phyloP scores from a whole-genome alignment of 2,113 vertebrate genomes.

The Grallaria varia region DNA sequence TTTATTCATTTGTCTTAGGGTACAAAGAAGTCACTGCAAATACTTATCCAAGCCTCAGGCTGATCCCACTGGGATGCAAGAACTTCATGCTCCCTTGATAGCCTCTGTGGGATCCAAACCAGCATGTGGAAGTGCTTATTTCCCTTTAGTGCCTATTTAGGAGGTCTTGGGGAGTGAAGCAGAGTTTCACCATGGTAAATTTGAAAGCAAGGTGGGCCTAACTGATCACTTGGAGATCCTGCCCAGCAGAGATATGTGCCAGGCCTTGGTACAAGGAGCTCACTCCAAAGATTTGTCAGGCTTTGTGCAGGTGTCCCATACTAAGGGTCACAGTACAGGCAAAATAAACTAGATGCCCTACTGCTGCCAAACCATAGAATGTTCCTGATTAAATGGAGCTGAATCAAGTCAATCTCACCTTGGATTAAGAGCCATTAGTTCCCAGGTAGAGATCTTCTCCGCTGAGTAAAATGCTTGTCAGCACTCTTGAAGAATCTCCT shows the following conservation, averaged over 20 bases:
- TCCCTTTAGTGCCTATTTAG: neutral
- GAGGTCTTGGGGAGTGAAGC: neutral
- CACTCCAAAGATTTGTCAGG: neutral
- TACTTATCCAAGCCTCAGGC: neutral
- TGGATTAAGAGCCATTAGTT: neutral
- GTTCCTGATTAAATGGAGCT: neutral
- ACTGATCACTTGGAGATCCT: neutral
- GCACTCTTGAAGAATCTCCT: neutral
- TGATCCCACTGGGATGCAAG: neutral
- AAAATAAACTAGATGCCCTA: neutral
- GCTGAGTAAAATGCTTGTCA: neutral
- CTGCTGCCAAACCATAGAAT: neutral
- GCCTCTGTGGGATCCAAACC: neutral
- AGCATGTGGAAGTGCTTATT: neutral
- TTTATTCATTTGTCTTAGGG: neutral
- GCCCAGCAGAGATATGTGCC: neutral
- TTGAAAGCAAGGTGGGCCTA: neutral
- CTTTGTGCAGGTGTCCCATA: neutral
- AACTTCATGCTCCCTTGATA: neutral
- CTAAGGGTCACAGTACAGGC: neutral
- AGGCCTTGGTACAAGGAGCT: neutral
- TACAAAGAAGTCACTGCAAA: neutral
- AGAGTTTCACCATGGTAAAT: neutral
- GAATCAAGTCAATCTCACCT: neutral
- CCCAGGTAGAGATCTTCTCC: neutral